Evolutionary conservation across 2,113 vertebrate species (phyloP), one percentile per base, ranked within the genome.

Genomic region (Microtus ochrogaster): DNA sequence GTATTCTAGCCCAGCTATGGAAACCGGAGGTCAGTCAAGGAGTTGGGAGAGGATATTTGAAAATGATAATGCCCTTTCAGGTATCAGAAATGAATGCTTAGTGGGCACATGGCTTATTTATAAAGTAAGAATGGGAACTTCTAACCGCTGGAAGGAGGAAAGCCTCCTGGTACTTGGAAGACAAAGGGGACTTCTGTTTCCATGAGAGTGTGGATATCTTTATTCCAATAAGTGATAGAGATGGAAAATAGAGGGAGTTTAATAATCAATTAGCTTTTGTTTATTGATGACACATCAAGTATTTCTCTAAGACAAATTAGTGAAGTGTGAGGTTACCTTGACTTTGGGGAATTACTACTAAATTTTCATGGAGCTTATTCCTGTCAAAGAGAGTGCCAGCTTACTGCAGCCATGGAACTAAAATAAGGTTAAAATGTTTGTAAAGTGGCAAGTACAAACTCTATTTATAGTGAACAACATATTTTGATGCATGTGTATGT

Each of bases 181-280:
- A 97, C 84, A 93, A 90, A 96, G 61, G 63, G 79, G 68, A 89
- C 72, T 92, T 97, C 58, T 97, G 72, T 97, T 94, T 92, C 58
- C 61, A 92, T 65, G 91, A 92, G 79, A 94, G 58, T 90, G 47
- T 97, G 87, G 84, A 63, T 97, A 83, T 91, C 28, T 96, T 92
- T 96, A 96, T 97, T 91, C 83, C 17, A 94, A 91, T 72, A 91
- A 88, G 49, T 36, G 30, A 77, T 91, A 81, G 73, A 70, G 70
- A 84, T 74, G 10, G 91, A 94, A 97, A 94, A n/a, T 94, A 72
- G 39, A 89, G 30, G 68, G 66, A 39, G 13, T 93, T 94, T 95
- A 21, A 94, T 65, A 95, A 94, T 79, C 65, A 92, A 39, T 95
- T 92, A 92, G 63, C 61, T 96, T 93, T 30, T 79, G 63, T 66